Percentiles rank a stretch among this genome's conserved stretches.
phyloP scores from a whole-genome alignment of 2,113 vertebrate genomes.

The Rhinogobius similis region DNA sequence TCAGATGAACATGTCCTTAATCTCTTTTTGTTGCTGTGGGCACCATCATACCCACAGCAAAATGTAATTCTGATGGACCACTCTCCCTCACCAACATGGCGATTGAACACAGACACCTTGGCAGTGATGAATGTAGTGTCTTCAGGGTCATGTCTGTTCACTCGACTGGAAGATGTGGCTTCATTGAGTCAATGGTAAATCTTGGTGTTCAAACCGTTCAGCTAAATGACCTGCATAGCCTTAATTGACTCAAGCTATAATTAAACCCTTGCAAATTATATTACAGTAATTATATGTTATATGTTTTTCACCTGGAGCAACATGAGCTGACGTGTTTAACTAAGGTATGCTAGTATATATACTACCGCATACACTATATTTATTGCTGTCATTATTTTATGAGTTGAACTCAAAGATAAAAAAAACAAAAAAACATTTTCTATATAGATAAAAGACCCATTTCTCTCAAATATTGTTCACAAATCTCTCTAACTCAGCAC shows the following conservation, averaged over 20 bases:
- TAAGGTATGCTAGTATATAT: not conserved
- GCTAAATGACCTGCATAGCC: slow-evolving; percentile 8
- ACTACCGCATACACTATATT: not conserved
- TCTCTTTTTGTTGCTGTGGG: not conserved
- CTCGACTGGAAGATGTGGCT: not conserved
- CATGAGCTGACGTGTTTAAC: not conserved
- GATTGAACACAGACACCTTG: not conserved
- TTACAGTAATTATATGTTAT: not conserved
- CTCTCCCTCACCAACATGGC: not conserved
- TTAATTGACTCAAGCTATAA: not conserved
- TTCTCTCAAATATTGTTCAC: too few species aligned
- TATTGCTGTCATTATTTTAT: not conserved
- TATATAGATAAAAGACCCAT: too few species aligned
- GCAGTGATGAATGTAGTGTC: not conserved
- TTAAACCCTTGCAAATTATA: not conserved
- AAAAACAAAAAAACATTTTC: too few species aligned
- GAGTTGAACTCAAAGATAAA: too few species aligned
- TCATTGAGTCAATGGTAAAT: not conserved
- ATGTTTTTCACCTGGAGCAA: not conserved
- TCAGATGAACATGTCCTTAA: not conserved
- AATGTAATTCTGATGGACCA: not conserved
- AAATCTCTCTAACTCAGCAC: too few species aligned
- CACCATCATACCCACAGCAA: not conserved
- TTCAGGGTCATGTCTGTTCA: not conserved
- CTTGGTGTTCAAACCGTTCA: not conserved